phyloP scores from a whole-genome alignment of 2,888 invertebrate genomes.

The Oligia latruncula region DNA sequence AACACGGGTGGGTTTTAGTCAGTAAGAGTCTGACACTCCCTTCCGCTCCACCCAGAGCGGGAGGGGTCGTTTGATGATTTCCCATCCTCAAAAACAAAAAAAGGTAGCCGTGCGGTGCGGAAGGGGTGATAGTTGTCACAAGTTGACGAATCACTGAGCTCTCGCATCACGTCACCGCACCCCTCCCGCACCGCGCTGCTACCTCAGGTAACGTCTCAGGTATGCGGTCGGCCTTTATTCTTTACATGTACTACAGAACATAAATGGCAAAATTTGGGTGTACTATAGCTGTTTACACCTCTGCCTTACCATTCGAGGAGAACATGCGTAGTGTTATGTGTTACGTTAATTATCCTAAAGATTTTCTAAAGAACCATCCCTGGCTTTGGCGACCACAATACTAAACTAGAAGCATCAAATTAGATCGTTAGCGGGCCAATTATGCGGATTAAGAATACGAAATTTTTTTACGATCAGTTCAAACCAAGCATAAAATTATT shows the following conservation, averaged over 20 bases:
- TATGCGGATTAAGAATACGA: not conserved
- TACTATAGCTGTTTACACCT: not conserved
- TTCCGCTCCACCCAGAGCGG: no score
- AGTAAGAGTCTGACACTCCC: no score
- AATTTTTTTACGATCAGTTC: not conserved
- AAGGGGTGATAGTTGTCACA: no score
- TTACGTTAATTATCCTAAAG: not conserved
- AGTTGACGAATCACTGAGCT: no score
- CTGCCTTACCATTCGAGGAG: not conserved
- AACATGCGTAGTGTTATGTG: not conserved
- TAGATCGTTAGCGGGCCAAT: not conserved
- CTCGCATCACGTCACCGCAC: no score
- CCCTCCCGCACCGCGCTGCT: no score
- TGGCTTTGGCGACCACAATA: not conserved
- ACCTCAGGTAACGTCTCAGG: no score
- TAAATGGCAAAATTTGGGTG: not conserved
- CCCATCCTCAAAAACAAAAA: no score
- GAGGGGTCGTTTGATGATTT: no score
- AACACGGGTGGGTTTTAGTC: no score
- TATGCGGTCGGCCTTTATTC: not conserved
- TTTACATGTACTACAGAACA: not conserved
- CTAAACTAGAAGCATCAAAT: not conserved
- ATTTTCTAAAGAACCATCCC: not conserved
- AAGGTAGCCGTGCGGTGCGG: no score
- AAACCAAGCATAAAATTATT: not conserved